phyloP scores from a whole-genome alignment of 2,113 vertebrate species.

The Cyanoramphus novaezelandiae region DNA sequence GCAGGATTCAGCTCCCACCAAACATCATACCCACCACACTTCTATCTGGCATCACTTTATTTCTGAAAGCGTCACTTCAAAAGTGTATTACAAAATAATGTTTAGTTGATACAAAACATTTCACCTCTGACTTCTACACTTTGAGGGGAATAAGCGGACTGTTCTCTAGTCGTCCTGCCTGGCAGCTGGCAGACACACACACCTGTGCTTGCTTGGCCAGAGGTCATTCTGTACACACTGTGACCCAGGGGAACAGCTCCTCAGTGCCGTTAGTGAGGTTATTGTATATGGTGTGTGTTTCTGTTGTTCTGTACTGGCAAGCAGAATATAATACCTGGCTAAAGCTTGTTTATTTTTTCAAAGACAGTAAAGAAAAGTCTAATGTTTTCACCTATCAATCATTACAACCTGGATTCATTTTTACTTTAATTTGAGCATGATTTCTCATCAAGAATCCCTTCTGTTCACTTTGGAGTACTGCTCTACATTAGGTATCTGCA shows the following conservation, averaged over 20 bases:
- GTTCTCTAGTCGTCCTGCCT: too few relatives aligned
- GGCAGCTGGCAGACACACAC: not conserved
- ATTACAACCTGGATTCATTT: not conserved
- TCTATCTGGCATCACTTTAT: not conserved
- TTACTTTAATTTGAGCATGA: not conserved
- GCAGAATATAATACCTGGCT: not conserved
- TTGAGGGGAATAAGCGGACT: not conserved
- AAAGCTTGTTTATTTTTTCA: not conserved
- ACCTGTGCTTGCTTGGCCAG: fast-evolving
- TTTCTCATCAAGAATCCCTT: not conserved
- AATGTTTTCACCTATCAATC: not conserved
- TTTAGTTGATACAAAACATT: not conserved
- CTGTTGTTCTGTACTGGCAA: not conserved
- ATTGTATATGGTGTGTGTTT: not conserved
- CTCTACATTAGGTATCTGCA: not conserved
- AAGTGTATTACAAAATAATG: not conserved
- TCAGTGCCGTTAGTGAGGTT: not conserved
- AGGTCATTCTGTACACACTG: not conserved
- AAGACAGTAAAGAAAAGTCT: not conserved
- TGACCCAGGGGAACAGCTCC: not conserved
- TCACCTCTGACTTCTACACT: not conserved
- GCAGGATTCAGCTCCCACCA: not conserved
- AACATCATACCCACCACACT: fast-evolving
- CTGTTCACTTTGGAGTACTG: not conserved
- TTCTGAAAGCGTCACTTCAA: not conserved